Evolutionary conservation across 2,888 invertebrate genomes (phyloP).

Genomic region (Reticulitermes lucifugus): DNA sequence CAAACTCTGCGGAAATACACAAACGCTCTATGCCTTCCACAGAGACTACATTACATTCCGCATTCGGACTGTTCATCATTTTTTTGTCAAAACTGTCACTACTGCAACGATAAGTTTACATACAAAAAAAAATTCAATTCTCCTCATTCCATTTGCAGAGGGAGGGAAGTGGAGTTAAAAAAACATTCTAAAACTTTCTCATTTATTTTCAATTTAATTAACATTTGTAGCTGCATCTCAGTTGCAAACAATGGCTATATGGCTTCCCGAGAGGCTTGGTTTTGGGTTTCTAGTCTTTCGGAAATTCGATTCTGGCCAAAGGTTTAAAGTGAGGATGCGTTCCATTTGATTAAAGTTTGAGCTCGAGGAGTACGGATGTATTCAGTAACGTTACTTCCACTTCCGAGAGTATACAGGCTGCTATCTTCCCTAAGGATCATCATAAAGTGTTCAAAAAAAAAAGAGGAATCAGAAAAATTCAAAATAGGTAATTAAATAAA

Average conservation of each 20-base stretch:
- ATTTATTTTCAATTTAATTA: conserved; percentile 10
- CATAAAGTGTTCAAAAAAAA: too few relatives aligned
- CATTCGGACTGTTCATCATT: not conserved
- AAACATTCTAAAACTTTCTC: conserved; percentile 1
- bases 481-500: too few relatives aligned
- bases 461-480: too few relatives aligned
- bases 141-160: not conserved
- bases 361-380: not conserved
- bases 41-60: not conserved
- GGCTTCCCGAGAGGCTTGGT: not conserved
- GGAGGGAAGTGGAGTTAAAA: not conserved
- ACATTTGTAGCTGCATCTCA: not conserved
- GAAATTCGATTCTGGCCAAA: not conserved
- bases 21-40: not conserved
- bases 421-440: not conserved
- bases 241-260: conserved; percentile 1
- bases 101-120: not conserved
- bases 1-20: not conserved
- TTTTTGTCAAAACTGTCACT: conserved; percentile 7
- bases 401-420: not conserved
- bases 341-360: conserved; percentile 14
- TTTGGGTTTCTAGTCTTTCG: not conserved
- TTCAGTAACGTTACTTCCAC: not conserved
- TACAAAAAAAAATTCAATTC: conserved; percentile 4
- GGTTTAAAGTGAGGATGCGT: not conserved